These are phyloP conservation scores for Phyllopteryx taeniolatus DNA, from an alignment of 2,113 vertebrate species.

Conservation along the genomic window DNA sequence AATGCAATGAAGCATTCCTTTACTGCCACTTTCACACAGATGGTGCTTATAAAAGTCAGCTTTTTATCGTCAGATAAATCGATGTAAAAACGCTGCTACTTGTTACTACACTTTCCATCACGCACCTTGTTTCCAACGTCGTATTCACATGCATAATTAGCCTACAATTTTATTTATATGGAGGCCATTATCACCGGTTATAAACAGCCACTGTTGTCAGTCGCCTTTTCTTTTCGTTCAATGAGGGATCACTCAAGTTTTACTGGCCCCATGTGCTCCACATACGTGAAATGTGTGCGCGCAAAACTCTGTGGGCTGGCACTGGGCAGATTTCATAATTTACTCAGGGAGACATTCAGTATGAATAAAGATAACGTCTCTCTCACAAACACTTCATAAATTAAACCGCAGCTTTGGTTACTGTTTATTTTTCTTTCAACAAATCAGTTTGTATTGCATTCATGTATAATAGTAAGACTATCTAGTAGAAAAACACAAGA, in stretches of 20 bases:
- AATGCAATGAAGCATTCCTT: not conserved
- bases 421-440: not conserved
- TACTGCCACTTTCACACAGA: not conserved
- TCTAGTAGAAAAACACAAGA: not conserved
- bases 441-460: not conserved
- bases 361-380: not conserved
- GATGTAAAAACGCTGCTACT: not conserved
- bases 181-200: constrained; percentile 73
- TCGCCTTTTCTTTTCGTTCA: constrained; percentile 49
- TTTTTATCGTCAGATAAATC: not conserved
- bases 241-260: constrained; percentile 57
- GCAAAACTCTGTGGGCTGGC: constrained; percentile 12
- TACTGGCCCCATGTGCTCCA: constrained; percentile 66
- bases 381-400: constrained; percentile 4
- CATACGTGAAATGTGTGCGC: constrained; percentile 69
- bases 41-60: not conserved
- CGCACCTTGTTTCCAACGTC: constrained; percentile 23
- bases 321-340: constrained; percentile 13
- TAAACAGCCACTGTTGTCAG: constrained; percentile 69
- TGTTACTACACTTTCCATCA: constrained; percentile 3
- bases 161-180: constrained; percentile 69
- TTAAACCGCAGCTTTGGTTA: not conserved
- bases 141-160: constrained; percentile 61
- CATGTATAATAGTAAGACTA: not conserved
- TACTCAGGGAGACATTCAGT: constrained; percentile 1